Conservation (phyloP, 2,888 invertebrate species). For the Athripsodes cinereus region DNA sequence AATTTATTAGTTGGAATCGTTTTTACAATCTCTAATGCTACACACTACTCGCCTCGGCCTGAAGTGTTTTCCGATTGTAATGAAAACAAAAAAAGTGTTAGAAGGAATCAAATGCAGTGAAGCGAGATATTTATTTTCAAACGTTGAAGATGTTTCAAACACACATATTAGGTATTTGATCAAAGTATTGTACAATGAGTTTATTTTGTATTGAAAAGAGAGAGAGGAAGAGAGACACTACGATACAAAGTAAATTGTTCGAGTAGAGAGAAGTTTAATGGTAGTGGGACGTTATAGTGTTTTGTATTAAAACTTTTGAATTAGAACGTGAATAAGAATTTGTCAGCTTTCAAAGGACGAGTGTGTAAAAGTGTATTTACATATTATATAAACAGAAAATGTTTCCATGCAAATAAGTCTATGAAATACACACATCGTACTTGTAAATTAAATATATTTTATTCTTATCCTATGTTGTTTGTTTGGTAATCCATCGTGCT, state of each 20-base stretch:
- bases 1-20: not conserved
- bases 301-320: conserved; percentile 1
- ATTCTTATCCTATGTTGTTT: too few species aligned
- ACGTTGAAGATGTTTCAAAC: too few species aligned
- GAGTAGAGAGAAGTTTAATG: not conserved
- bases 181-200: too few species aligned
- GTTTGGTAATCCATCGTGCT: too few species aligned
- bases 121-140: not conserved
- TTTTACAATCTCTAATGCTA: not conserved
- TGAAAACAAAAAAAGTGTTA: not conserved
- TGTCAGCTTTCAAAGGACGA: too few species aligned
- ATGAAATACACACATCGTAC: too few species aligned
- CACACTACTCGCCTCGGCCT: not conserved
- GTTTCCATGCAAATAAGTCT: too few species aligned
- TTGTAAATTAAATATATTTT: too few species aligned
- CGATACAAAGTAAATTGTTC: not conserved
- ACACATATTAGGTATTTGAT: too few species aligned
- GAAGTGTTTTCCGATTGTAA: not conserved
- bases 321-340: not conserved
- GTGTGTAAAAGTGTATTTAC: too few species aligned
- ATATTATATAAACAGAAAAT: too few species aligned
- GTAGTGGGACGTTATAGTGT: not conserved
- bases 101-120: not conserved
- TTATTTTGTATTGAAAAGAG: not conserved
- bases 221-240: not conserved